Conservation (phyloP, 30 jellyfish, hydroid and myxozoan genomes). For the Catostylus mosaicus region DNA sequence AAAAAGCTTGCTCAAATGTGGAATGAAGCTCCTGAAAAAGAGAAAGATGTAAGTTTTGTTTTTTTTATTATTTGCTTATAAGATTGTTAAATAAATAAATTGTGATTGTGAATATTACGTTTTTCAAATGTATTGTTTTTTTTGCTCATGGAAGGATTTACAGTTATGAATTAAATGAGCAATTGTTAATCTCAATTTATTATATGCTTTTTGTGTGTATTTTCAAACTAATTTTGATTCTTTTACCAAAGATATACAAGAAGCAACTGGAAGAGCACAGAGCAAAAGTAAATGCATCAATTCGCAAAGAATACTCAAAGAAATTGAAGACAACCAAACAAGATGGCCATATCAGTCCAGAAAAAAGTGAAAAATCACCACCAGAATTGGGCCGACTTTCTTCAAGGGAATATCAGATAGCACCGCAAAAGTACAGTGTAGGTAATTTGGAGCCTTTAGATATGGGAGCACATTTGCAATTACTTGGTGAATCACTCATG, state of each 20-base stretch:
- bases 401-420: constrained; percentile 53
- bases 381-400: constrained; percentile 7
- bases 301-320: constrained; percentile 40
- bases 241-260: constrained; percentile 44
- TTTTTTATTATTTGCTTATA: not conserved
- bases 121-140: no score
- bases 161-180: no score
- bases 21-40: constrained; percentile 85
- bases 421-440: constrained; percentile 52
- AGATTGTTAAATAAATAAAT: not conserved
- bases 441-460: constrained; percentile 72
- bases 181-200: no score
- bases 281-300: constrained; percentile 82
- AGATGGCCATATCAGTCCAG: constrained; percentile 23
- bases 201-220: no score
- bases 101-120: no score
- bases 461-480: constrained; percentile 85
- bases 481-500: constrained; percentile 84
- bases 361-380: constrained; percentile 18
- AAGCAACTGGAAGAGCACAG: constrained; percentile 89
- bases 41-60: constrained; percentile 64
- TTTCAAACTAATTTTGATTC: not conserved
- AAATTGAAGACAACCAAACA: constrained; percentile 57
- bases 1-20: constrained; percentile 78
- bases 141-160: no score